Percentiles rank a stretch among this genome's conserved stretches.
Evolutionary conservation across 1,140 invertebrate genomes (phyloP).

Genomic region (Archegozetes longisetosus): DNA sequence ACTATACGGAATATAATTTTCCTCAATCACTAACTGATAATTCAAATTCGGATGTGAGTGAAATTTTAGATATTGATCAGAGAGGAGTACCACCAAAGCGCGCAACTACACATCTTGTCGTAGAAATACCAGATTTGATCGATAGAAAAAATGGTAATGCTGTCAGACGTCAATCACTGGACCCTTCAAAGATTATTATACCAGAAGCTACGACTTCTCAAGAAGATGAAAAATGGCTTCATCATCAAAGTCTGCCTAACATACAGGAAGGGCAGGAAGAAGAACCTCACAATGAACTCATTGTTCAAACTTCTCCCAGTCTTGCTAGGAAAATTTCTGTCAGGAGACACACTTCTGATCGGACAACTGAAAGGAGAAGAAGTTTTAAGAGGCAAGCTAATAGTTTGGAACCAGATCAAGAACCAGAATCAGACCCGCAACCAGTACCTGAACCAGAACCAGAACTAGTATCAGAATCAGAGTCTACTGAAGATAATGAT

Average conservation of each 20-base stretch:
- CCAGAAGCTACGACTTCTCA: not conserved
- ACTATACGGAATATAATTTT: not conserved
- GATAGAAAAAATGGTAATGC: not conserved
- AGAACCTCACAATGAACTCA: not conserved
- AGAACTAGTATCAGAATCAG: not conserved
- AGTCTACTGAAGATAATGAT: not conserved
- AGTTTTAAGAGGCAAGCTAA: conserved; percentile 4
- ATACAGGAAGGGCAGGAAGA: conserved; percentile 14
- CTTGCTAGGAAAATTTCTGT: not conserved
- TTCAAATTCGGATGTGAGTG: not conserved
- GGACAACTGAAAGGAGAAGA: not conserved
- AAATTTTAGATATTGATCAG: not conserved
- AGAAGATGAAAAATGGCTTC: conserved; percentile 10
- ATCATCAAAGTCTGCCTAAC: conserved; percentile 14
- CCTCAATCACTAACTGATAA: not conserved
- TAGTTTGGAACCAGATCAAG: not conserved
- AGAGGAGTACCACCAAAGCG: not conserved
- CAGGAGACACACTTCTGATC: not conserved
- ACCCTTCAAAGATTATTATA: not conserved
- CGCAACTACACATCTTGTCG: not conserved
- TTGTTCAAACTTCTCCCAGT: not conserved
- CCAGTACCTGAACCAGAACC: not conserved
- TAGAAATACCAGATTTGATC: not conserved
- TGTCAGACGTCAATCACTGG: conserved; percentile 5
- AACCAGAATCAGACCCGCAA: not conserved